These are phyloP conservation scores for Pygoscelis antarcticus DNA, from an alignment of 2,113 vertebrate genomes.

Conservation along the genomic window DNA sequence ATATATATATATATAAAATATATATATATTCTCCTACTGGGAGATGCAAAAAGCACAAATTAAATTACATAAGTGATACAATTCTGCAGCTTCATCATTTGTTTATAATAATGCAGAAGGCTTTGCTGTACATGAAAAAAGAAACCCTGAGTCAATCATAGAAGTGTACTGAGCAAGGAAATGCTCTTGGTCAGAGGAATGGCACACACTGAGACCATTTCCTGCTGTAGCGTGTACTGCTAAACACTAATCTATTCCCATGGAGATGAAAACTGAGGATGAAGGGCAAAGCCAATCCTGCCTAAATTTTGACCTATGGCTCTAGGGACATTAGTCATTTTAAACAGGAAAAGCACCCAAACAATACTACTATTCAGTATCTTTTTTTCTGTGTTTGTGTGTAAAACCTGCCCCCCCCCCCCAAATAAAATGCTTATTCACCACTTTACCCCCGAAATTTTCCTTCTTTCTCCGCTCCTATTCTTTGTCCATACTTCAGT, in stretches of 20 bases:
- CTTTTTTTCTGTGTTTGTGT: neutral
- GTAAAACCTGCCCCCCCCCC: neutral
- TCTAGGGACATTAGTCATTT: neutral
- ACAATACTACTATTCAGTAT: neutral
- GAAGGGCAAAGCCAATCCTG: neutral
- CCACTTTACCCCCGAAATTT: neutral
- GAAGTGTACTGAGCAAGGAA: neutral
- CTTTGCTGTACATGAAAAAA: neutral
- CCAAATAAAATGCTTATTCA: neutral
- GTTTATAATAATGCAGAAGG: neutral
- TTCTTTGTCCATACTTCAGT: neutral
- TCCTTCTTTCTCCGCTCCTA: neutral
- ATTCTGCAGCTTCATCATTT: neutral
- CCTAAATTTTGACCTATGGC: conserved; percentile 3
- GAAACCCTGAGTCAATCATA: neutral
- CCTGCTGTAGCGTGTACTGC: neutral
- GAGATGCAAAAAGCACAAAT: neutral
- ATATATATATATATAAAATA: too few relatives aligned
- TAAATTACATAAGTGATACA: neutral
- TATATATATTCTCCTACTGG: neutral
- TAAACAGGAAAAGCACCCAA: conserved; percentile 2
- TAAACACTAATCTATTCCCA: neutral
- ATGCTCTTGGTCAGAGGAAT: neutral
- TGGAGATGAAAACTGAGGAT: neutral
- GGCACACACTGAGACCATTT: neutral